Evolutionary conservation across 1,140 invertebrate species (phyloP).

Genomic region (Anastatus disparis): DNA sequence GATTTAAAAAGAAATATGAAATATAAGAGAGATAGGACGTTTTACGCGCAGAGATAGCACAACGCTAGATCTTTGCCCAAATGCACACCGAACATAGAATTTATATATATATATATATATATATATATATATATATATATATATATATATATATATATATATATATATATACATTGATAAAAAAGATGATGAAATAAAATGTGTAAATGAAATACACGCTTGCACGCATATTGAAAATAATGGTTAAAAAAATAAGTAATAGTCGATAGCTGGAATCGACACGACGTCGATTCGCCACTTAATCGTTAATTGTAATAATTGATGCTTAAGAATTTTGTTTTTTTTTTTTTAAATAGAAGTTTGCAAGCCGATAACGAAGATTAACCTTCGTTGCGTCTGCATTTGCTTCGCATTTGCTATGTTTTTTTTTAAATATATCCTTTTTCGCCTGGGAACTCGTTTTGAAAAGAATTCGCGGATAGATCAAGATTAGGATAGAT

Average conservation of each 20-base stretch:
- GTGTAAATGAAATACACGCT: constrained; percentile 45
- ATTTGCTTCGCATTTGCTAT: constrained; percentile 54
- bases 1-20: constrained; percentile 26
- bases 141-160: too few species aligned
- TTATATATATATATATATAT: constrained; percentile 2
- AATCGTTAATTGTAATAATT: constrained; percentile 50
- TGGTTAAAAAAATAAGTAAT: constrained; percentile 45
- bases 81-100: constrained; percentile 34
- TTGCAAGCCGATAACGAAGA: constrained; percentile 54
- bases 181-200: constrained; percentile 36
- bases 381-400: constrained; percentile 54
- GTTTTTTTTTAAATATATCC: constrained; percentile 50
- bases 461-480: constrained; percentile 10
- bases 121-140: too few species aligned
- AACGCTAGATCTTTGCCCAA: constrained; percentile 34
- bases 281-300: constrained; percentile 52
- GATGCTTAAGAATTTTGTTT: constrained; percentile 48
- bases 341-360: constrained; percentile 52
- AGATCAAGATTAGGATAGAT: background rate
- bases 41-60: constrained; percentile 41
- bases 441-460: constrained; percentile 47
- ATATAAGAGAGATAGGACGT: constrained; percentile 40
- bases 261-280: constrained; percentile 48
- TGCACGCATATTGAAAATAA: constrained; percentile 53
- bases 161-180: constrained; percentile 11